phyloP scores from a whole-genome alignment of 2,888 invertebrate species.

The Pherbina coryleti region DNA sequence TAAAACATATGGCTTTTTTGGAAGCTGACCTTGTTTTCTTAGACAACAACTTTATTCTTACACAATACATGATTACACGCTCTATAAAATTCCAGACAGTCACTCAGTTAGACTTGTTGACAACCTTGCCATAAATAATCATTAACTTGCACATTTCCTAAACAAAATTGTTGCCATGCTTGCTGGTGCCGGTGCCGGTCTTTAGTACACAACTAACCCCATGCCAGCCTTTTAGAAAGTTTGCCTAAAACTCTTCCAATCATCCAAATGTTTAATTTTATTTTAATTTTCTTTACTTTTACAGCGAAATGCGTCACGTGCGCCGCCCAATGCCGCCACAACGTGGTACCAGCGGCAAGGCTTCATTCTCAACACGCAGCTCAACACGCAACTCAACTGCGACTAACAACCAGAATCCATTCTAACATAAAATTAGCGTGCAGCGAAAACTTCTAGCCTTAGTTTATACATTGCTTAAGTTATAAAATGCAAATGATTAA shows the following conservation, averaged over 20 bases:
- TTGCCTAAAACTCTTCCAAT: not conserved
- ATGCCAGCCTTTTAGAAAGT: no score
- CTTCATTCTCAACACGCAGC: constrained; percentile 73
- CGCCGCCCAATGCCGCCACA: constrained; percentile 73
- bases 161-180: not conserved
- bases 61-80: no score
- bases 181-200: not conserved
- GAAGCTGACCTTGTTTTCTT: no score
- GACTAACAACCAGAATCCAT: constrained; percentile 72
- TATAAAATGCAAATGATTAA: constrained; percentile 62
- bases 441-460: constrained; percentile 73
- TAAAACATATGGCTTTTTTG: no score
- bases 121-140: not conserved
- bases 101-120: no score
- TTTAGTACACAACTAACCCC: no score
- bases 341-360: constrained; percentile 72
- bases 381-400: constrained; percentile 72
- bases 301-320: constrained; percentile 76
- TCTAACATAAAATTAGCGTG: constrained; percentile 74
- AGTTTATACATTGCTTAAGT: constrained; percentile 74
- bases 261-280: not conserved
- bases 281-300: constrained; percentile 3
- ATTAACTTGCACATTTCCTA: not conserved
- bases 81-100: no score
- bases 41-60: no score